Conservation (phyloP, 1,140 invertebrate genomes). For the Asbolus verrucosus region DNA sequence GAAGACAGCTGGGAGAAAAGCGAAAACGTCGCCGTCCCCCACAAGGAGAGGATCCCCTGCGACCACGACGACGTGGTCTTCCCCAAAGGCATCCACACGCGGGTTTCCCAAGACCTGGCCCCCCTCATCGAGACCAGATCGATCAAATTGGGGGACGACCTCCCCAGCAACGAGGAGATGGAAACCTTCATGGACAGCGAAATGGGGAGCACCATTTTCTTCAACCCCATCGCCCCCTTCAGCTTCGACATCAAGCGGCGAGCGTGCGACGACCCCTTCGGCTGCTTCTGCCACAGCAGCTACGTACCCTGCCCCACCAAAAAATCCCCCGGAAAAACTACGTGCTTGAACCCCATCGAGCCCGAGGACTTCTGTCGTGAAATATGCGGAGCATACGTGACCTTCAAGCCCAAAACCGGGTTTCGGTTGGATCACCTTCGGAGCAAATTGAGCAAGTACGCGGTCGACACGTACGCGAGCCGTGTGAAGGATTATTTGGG, state of each 20-base stretch:
- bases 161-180: neutral
- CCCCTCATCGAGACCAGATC: neutral
- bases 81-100: conserved; percentile 1
- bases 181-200: neutral
- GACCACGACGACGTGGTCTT: conserved; percentile 39
- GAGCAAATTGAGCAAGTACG: conserved; percentile 9
- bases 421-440: neutral
- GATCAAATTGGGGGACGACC: conserved; percentile 1
- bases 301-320: neutral
- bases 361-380: conserved; percentile 38
- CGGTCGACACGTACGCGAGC: conserved; percentile 37
- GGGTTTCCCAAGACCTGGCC: neutral
- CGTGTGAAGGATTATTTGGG: conserved; percentile 29
- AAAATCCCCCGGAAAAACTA: neutral
- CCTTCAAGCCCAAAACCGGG: conserved; percentile 1
- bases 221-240: conserved; percentile 8
- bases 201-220: conserved; percentile 3
- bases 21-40: conserved; percentile 35
- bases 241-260: neutral
- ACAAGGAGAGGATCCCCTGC: conserved; percentile 35
- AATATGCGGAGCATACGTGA: conserved; percentile 42
- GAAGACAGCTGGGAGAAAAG: conserved; percentile 2
- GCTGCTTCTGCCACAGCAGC: conserved; percentile 31
- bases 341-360: conserved; percentile 26
- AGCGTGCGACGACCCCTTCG: conserved; percentile 26